phyloP scores from a whole-genome alignment of 1,140 invertebrate genomes.

The Zaprionus kolodkinae region DNA sequence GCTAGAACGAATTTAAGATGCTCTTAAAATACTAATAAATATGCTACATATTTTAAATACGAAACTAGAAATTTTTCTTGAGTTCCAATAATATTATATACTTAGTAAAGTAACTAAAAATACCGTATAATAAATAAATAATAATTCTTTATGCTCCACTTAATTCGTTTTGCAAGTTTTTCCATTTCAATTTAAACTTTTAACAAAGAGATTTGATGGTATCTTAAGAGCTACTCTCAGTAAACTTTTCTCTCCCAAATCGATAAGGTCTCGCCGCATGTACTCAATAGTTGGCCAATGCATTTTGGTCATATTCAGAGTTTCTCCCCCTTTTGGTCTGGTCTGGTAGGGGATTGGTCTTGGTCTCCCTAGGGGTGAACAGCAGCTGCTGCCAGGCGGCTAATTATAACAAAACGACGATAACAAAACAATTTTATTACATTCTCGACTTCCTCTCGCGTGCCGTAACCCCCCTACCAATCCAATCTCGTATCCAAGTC shows the following conservation, averaged over 20 bases:
- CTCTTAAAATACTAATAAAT: not conserved
- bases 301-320: slow-evolving; percentile 15
- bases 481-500: slow-evolving; percentile 6
- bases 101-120: too few relatives aligned
- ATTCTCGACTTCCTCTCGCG: slow-evolving; percentile 57
- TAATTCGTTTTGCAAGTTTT: too few relatives aligned
- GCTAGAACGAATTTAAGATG: not conserved
- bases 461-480: slow-evolving; percentile 27
- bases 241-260: not conserved
- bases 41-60: not conserved
- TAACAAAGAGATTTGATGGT: too few relatives aligned
- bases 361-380: not conserved
- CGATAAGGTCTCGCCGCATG: not conserved
- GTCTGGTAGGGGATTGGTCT: not conserved
- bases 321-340: not conserved
- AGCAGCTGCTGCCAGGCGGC: slow-evolving; percentile 62
- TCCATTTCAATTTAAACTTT: too few relatives aligned
- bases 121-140: not conserved
- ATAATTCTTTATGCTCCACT: too few relatives aligned
- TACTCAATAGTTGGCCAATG: slow-evolving; percentile 21
- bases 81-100: too few relatives aligned
- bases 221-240: too few relatives aligned
- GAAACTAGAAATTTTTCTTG: too few relatives aligned
- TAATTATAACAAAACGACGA: slow-evolving; percentile 67
- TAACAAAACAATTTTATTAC: slow-evolving; percentile 57